Base-by-base conservation (phyloP, 2,888 invertebrate species). In the Heliconius cydno region DNA sequence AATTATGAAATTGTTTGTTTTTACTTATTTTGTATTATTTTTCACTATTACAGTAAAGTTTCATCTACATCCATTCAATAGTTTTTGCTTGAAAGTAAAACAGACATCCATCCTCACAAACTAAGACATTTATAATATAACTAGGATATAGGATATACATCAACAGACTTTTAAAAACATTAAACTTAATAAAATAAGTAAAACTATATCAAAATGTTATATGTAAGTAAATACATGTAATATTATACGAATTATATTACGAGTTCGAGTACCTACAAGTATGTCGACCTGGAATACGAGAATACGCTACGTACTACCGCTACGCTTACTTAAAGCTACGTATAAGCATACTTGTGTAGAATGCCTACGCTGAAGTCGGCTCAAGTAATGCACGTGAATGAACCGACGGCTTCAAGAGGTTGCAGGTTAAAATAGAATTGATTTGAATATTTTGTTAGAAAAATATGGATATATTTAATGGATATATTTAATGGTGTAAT, bases 351-450 rank as follows among this genome's bases (percentile, higher is more conserved):
- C 19, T 41, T 72, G 34, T 76, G 70, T 46, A 41, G 41, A 15
- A 70, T 76, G 70, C 28, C 41, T 46, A 79, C 68, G 30, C 73
- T 66, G 63, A 77, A 74, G 60, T 67, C 76, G 22, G 67, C 22
- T 76, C 15, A 76, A 52, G 66, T 68, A 30, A 76, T 67, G 46
- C 79, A 77, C 68, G 67, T 60, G 73, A 60, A 73, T 60, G 60
- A 73, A 73, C 25, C 73, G 30, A 60, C 73, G 60, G 73, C 34
- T 13, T 73, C 60, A 73, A 73, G 73, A 60, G 73, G n/a, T 15
- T 73, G 15, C 34, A 57, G 28, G 30, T 34, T 25, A 73, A 73
- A 34, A 7, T 25, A 34, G 57, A 73, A 34, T 73, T 73, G 7
- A 72, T 30, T 34, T 73, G 34, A 52, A 72, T 57, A 15, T 60